Conservation (phyloP, 53 echinoderm and acorn worm species). For the Astropecten irregularis region DNA sequence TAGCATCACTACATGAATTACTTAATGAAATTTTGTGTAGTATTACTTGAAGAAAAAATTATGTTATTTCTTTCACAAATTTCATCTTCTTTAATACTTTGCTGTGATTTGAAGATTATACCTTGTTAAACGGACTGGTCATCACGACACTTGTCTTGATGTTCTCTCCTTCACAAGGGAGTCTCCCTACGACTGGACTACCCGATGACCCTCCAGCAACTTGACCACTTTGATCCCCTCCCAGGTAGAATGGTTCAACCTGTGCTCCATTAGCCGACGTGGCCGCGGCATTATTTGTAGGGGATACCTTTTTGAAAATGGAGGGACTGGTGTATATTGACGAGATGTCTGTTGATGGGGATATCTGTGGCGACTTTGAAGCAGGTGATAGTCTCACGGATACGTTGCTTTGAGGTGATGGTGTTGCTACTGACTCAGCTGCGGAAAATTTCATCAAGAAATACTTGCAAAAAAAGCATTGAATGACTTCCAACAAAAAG, state of each 20-base stretch:
- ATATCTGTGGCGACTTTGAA: background rate
- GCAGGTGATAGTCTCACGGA: background rate
- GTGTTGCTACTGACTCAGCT: background rate
- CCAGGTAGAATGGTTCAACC: conserved; percentile 52
- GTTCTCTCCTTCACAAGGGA: conserved; percentile 29
- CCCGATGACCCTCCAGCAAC: background rate
- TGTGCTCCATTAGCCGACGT: background rate
- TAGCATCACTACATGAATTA: no score
- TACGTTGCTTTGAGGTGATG: background rate
- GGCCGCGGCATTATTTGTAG: background rate
- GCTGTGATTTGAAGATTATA: background rate
- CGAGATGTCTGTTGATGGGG: conserved; percentile 2
- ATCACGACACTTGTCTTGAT: background rate
- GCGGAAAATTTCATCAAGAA: background rate
- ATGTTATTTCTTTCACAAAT: background rate
- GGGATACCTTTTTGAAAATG: background rate
- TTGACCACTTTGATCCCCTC: conserved; percentile 13
- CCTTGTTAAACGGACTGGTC: conserved; percentile 37
- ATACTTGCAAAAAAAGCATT: no score
- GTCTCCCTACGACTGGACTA: background rate
- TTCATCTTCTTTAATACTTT: background rate
- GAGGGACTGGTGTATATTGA: conserved; percentile 24
- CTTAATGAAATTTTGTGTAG: no score
- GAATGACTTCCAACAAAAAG: no score
- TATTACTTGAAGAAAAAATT: no score